Evolutionary conservation across 2,113 vertebrate genomes (phyloP), one percentile per base, ranked within the genome.

Genomic region (Lophotis ruficrista): DNA sequence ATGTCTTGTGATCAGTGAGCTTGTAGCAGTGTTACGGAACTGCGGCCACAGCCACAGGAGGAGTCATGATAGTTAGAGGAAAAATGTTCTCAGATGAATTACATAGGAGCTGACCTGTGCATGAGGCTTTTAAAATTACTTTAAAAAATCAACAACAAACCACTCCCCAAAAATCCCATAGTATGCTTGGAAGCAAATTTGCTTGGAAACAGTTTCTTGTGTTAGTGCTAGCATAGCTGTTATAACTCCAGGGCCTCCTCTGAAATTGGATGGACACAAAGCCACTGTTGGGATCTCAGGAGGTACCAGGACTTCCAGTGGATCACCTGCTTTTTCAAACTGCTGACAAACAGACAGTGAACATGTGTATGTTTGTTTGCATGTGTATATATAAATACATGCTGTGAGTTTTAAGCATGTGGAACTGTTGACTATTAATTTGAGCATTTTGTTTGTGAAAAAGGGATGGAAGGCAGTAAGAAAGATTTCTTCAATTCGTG

Each of bases 201-300:
- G 9, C n/a, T 76, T 72, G 14, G 14, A 77, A 43, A 25, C 30
- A 60, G 33, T 21, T 80, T 47, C 21, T 27, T n/a, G 5, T 61
- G 7, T 57, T 65, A 57, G 17, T 45, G n/a, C 19, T 56, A 20
- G 15, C 4, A 1, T 4, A 56, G 50, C 9, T 83, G 4, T 60
- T 80, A 16, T 1, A 14, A 60, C 35, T 8, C 6, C 15, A 60
- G 50, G 12, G 28, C 15, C 14, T 19, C 18, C 21, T 72, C 30
- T 69, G 61, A 78, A 53, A 35, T 65, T 1, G 2, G 65, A 25
- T 62, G 38, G 60, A 45, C 31, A 37, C 3, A 5, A 30, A 80
- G 23, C 15, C 27, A 9, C 35, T 48, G 24, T 30, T 0, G 0
- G 58, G 50, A 28, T 58, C 27, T 57, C 24, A 37, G 30, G 30